Evolutionary conservation across 2,888 invertebrate genomes (phyloP).

Genomic region (Bhutanitis thaidina): DNA sequence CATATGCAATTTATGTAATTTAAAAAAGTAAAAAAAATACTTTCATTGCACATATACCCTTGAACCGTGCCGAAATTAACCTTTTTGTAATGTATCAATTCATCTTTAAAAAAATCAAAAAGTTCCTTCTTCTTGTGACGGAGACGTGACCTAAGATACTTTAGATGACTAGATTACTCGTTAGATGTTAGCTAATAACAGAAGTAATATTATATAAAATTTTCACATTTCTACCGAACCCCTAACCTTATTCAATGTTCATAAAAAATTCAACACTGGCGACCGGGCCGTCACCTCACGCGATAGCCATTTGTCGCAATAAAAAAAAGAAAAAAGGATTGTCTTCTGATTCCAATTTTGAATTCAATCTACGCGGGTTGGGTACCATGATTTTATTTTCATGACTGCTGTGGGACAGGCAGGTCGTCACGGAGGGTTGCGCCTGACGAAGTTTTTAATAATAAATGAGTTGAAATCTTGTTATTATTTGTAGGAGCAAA

Average conservation of each 20-base stretch:
- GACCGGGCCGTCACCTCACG: slow-evolving; percentile 45
- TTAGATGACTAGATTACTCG: no score
- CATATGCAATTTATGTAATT: no score
- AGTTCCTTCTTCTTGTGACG: no score
- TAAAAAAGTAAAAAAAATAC: no score
- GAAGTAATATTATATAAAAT: neutral
- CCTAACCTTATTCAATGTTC: slow-evolving; percentile 40
- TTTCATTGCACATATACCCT: no score
- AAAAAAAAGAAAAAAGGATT: slow-evolving; percentile 69
- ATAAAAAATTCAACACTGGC: slow-evolving; percentile 67
- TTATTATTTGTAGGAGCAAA: slow-evolving; percentile 43
- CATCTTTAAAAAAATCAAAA: no score
- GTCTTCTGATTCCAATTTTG: slow-evolving; percentile 76
- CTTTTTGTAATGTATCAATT: no score
- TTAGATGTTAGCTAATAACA: no score
- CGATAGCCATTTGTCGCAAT: slow-evolving; percentile 62
- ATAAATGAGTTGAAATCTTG: slow-evolving; percentile 56
- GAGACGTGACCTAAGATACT: no score
- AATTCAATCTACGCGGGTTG: slow-evolving; percentile 73
- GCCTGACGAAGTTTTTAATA: slow-evolving; percentile 54
- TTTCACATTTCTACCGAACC: slow-evolving; percentile 19
- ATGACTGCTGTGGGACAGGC: slow-evolving; percentile 63
- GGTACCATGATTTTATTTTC: slow-evolving; percentile 77
- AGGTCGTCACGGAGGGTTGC: slow-evolving; percentile 37
- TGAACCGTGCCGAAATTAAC: no score